Conservation (phyloP, 1,140 invertebrate species). For the Dreissena rostriformis region DNA sequence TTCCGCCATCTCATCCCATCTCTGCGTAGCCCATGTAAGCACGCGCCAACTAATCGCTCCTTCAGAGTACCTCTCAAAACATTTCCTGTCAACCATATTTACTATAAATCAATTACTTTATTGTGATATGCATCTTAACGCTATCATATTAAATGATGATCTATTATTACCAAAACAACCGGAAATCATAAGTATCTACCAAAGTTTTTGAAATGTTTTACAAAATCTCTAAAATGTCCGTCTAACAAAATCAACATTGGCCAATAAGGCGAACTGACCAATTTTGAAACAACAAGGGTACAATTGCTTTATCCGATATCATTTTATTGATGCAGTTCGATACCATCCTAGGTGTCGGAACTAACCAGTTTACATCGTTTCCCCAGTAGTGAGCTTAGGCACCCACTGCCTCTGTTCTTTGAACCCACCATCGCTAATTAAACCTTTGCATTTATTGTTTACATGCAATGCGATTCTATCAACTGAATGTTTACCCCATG, state of each 20-base stretch:
- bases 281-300: conserved; percentile 33
- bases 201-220: neutral
- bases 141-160: conserved; percentile 23
- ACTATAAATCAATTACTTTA: too few species aligned
- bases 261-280: conserved; percentile 38
- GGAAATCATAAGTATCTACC: neutral
- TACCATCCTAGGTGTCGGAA: too few species aligned
- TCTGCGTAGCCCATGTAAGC: neutral
- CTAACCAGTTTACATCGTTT: too few species aligned
- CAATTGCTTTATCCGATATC: neutral
- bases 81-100: neutral
- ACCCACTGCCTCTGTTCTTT: too few species aligned
- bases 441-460: too few species aligned
- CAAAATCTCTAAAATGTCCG: neutral
- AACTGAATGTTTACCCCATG: neutral
- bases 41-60: neutral
- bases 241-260: neutral
- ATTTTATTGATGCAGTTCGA: too few species aligned
- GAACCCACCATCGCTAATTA: too few species aligned
- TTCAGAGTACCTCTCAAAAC: neutral
- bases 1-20: neutral
- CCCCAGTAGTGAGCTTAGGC: too few species aligned
- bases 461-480: too few species aligned
- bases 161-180: neutral
- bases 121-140: conserved; percentile 4